These are phyloP conservation scores for Notolabrus celidotus DNA, from an alignment of 2,797 vertebrate genomes.

Conservation along the genomic window DNA sequence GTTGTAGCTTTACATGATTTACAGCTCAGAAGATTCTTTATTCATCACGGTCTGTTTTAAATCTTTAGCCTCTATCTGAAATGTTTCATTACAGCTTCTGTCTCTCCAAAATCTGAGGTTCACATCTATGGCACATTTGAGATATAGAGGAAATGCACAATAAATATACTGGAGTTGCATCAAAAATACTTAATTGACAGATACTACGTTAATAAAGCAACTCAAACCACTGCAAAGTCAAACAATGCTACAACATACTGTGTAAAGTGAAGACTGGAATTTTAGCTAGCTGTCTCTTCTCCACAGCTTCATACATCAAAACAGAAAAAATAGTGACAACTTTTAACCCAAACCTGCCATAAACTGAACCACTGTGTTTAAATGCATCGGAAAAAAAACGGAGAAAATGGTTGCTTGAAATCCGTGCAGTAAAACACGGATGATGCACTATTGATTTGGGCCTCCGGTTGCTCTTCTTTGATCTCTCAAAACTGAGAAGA, in stretches of 20 bases:
- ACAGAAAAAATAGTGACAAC: neutral
- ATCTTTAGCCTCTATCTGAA: no score
- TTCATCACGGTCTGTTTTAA: no score
- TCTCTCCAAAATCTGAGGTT: no score
- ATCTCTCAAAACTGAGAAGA: conserved; percentile 63
- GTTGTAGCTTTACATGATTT: no score
- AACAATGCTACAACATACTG: neutral
- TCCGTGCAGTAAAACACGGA: conserved; percentile 53
- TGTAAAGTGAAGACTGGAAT: neutral
- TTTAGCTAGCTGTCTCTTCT: conserved; percentile 2
- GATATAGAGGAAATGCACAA: no score
- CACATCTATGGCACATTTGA: no score
- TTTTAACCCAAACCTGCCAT: conserved; percentile 19
- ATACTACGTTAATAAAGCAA: neutral
- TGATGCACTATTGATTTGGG: conserved; percentile 73
- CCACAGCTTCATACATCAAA: neutral
- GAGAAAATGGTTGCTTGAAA: conserved; percentile 42
- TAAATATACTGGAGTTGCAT: no score
- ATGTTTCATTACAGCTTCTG: no score
- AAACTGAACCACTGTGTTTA: conserved; percentile 20
- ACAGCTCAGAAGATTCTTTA: no score
- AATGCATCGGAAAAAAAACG: conserved; percentile 30
- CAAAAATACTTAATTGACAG: neutral
- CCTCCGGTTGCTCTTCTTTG: conserved; percentile 67
- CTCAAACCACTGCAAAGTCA: neutral